A percentile compares a stretch with the other conserved stretches of the same genome.
These are phyloP conservation scores for Synergus itoensis DNA, from an alignment of 2,888 invertebrate genomes.

Conservation along the genomic window DNA sequence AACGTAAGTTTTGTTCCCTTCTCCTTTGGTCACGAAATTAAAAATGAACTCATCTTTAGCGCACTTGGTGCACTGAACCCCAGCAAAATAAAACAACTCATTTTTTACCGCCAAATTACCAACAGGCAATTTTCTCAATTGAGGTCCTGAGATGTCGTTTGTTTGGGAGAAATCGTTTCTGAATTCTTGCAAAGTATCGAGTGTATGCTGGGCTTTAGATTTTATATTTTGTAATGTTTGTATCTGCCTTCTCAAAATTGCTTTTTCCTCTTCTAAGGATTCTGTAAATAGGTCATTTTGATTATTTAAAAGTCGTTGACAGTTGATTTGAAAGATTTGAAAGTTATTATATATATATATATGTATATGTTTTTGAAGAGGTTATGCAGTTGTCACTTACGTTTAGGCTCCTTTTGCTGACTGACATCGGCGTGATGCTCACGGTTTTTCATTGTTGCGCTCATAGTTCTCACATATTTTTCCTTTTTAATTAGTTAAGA, in stretches of 20 bases:
- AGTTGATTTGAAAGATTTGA: not conserved
- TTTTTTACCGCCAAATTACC: conserved; percentile 10
- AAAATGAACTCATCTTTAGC: conserved; percentile 54
- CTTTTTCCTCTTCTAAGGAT: not conserved
- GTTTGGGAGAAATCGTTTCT: not conserved
- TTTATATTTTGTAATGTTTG: not conserved
- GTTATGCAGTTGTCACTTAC: not conserved
- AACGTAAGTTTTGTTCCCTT: not conserved
- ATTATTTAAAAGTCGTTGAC: not conserved
- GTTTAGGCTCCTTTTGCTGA: not conserved
- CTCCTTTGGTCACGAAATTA: conserved; percentile 47
- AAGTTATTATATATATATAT: no score
- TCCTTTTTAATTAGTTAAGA: not conserved
- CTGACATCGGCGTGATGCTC: not conserved
- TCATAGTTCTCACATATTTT: not conserved
- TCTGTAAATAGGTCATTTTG: not conserved
- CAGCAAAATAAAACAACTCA: conserved; percentile 58
- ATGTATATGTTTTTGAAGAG: not conserved
- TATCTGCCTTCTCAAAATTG: not conserved
- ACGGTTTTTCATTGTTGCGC: not conserved
- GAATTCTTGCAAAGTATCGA: not conserved
- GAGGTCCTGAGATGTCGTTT: not conserved
- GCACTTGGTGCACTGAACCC: conserved; percentile 58
- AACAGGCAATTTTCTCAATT: not conserved
- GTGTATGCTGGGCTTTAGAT: not conserved